These are phyloP conservation scores for Crotophaga sulcirostris DNA, from an alignment of 2,113 vertebrate genomes.

Conservation along the genomic window DNA sequence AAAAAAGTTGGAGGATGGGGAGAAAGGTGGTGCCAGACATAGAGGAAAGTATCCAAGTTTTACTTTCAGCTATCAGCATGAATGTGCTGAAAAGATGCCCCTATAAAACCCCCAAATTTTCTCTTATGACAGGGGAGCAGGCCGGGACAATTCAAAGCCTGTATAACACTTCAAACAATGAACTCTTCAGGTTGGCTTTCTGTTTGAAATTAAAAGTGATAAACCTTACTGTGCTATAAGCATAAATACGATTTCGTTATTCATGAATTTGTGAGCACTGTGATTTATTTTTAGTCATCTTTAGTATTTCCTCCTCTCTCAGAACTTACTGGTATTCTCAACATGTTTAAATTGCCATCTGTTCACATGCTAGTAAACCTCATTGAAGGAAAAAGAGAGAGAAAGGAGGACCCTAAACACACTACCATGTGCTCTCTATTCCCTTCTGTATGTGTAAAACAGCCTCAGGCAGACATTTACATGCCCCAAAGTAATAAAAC, in stretches of 20 bases:
- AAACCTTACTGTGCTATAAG: not conserved
- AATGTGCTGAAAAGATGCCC: not conserved
- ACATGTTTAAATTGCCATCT: not conserved
- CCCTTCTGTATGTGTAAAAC: not conserved
- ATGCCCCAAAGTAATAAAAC: not conserved
- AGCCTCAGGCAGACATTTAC: not conserved
- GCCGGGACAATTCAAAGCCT: not conserved
- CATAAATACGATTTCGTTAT: not conserved
- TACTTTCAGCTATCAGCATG: not conserved
- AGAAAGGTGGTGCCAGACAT: not conserved
- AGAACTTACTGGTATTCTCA: not conserved
- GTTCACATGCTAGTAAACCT: not conserved
- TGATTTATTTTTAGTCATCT: not conserved
- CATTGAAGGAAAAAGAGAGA: not conserved
- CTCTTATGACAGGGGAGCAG: not conserved
- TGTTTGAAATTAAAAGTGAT: constrained; percentile 14
- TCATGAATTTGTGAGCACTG: not conserved
- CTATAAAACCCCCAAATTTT: not conserved
- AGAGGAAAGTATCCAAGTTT: not conserved
- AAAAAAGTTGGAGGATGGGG: not conserved
- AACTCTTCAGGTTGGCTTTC: not conserved
- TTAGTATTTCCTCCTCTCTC: not conserved
- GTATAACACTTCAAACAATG: not conserved
- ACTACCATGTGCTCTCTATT: not conserved
- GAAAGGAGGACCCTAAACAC: not conserved